Percentiles rank a stretch among this genome's conserved stretches.
These are phyloP conservation scores for Mycalesis mineus DNA, from an alignment of 2,888 invertebrate species.

Conservation along the genomic window DNA sequence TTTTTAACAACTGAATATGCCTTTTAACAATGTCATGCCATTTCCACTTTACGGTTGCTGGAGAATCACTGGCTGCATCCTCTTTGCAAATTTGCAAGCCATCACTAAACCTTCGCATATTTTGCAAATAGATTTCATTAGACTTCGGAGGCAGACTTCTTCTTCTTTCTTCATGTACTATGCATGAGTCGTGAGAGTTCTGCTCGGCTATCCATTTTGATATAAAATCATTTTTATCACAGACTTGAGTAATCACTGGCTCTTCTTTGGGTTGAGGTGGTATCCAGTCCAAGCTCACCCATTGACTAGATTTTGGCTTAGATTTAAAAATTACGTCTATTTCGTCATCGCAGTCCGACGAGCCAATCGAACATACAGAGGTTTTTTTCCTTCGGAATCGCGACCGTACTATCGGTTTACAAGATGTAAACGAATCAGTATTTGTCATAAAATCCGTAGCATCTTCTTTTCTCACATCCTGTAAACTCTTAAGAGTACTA, in stretches of 20 bases:
- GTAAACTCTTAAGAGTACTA: conserved; percentile 75
- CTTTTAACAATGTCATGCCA: conserved; percentile 76
- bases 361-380: conserved; percentile 75
- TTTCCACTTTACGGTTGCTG: conserved; percentile 72
- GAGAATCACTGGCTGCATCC: conserved; percentile 74
- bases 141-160: conserved; percentile 74
- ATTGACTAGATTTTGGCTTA: conserved; percentile 78
- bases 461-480: conserved; percentile 73
- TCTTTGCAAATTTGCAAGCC: conserved; percentile 74
- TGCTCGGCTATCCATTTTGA: conserved; percentile 76
- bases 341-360: conserved; percentile 74
- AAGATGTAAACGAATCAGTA: conserved; percentile 55
- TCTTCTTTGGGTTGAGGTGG: conserved; percentile 72
- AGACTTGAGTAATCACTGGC: conserved; percentile 71
- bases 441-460: conserved; percentile 47
- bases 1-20: conserved; percentile 68
- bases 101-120: conserved; percentile 73
- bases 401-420: conserved; percentile 58
- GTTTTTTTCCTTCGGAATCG: conserved; percentile 72
- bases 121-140: conserved; percentile 71
- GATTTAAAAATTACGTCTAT: conserved; percentile 77
- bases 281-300: conserved; percentile 77
- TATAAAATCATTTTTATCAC: conserved; percentile 77
- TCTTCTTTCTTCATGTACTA: conserved; percentile 68
- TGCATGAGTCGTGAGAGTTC: conserved; percentile 64